Percentiles rank a stretch among this genome's conserved stretches.
phyloP scores from a whole-genome alignment of 2,797 vertebrate species.

The Danio jaintianensis region DNA sequence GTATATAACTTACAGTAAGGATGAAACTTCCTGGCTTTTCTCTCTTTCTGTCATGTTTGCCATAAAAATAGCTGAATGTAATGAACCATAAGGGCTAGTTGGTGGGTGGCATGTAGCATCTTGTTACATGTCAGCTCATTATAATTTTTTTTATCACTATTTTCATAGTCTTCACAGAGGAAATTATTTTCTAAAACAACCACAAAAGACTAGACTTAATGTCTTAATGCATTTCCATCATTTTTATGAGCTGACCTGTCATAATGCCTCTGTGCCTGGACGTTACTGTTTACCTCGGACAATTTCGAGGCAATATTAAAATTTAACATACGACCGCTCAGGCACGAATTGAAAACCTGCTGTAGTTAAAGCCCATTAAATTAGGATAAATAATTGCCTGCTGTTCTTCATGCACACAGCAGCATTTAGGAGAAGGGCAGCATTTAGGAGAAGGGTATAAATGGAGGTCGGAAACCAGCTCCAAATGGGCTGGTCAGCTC shows the following conservation, averaged over 20 bases:
- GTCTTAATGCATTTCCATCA: background rate
- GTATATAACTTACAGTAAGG: background rate
- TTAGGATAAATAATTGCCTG: slow-evolving; percentile 55
- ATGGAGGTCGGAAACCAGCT: too few species aligned
- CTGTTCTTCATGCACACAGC: slow-evolving; percentile 34
- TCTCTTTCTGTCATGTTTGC: slow-evolving; percentile 5
- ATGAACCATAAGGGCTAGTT: background rate
- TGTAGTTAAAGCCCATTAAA: slow-evolving; percentile 53
- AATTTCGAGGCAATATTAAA: slow-evolving; percentile 41
- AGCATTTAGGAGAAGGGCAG: slow-evolving; percentile 35
- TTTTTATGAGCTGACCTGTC: background rate
- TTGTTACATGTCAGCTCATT: slow-evolving; percentile 20
- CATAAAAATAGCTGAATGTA: background rate
- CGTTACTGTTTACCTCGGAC: slow-evolving; percentile 23
- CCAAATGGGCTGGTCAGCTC: too few species aligned
- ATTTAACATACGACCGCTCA: slow-evolving; percentile 6
- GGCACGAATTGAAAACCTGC: slow-evolving; percentile 50
- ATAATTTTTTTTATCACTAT: background rate
- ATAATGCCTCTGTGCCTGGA: slow-evolving; percentile 1
- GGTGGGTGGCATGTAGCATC: background rate
- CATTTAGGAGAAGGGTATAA: slow-evolving; percentile 13
- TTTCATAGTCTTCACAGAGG: background rate
- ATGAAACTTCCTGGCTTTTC: background rate
- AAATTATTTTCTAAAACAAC: background rate
- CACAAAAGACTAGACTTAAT: background rate